phyloP scores from a whole-genome alignment of 2,888 invertebrate species.

The Philereme transversata region DNA sequence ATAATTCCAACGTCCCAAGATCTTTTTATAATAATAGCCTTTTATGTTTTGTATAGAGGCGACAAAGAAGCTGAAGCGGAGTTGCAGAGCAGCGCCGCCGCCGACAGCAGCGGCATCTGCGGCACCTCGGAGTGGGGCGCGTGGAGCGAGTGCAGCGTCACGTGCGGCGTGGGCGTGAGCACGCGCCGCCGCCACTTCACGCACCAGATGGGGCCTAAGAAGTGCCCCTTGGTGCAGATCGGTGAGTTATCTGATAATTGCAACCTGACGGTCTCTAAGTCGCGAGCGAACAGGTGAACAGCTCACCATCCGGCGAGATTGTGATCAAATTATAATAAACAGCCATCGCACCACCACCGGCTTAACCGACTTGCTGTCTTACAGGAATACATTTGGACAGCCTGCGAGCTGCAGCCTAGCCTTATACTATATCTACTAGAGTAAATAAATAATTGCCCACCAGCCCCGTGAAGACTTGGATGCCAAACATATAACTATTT shows the following conservation, averaged over 20 bases:
- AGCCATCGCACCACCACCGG: too few species aligned
- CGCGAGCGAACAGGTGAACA: too few species aligned
- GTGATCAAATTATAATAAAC: too few species aligned
- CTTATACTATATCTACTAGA: too few species aligned
- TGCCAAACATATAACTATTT: too few species aligned
- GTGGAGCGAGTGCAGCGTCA: conserved; percentile 94
- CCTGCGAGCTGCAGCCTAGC: too few species aligned
- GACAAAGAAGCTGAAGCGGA: conserved; percentile 46
- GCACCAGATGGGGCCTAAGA: conserved; percentile 90
- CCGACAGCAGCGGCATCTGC: conserved; percentile 81
- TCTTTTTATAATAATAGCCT: not conserved
- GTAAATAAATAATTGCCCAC: too few species aligned
- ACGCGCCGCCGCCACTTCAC: conserved; percentile 90
- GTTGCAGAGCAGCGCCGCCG: conserved; percentile 39
- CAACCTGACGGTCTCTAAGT: too few species aligned
- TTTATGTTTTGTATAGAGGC: conserved; percentile 42
- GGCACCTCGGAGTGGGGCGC: conserved; percentile 88
- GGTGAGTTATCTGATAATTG: conserved; percentile 56
- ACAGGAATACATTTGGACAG: too few species aligned
- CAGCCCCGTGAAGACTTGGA: too few species aligned
- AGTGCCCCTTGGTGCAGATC: conserved; percentile 89
- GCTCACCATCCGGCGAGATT: too few species aligned
- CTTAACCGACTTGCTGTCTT: too few species aligned
- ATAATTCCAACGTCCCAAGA: not conserved
- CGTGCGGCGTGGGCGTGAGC: conserved; percentile 91